Base-by-base conservation (phyloP, 1,140 invertebrate species). In the Pseudobourletiella spinata region DNA sequence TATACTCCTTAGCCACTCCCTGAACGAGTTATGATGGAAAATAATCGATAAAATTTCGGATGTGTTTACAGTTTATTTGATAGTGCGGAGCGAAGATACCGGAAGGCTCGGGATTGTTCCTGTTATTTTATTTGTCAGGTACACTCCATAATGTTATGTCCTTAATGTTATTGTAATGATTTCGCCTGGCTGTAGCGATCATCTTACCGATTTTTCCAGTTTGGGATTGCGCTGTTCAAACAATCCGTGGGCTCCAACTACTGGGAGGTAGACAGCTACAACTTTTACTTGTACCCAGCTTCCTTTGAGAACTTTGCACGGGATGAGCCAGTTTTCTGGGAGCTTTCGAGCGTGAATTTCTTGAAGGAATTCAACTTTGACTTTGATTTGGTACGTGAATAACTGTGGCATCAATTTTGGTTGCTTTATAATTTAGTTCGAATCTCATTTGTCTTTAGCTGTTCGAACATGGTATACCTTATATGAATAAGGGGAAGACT, bases 31-130 rank as follows among this genome's bases (percentile, higher is more conserved):
- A n/a, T n/a, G n/a, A n/a, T n/a, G n/a, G n/a, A n/a, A n/a, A n/a
- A n/a, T n/a, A n/a, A n/a, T n/a, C n/a, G n/a, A n/a, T n/a, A n/a
- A n/a, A n/a, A n/a, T n/a, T n/a, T n/a, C n/a, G n/a, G n/a, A n/a
- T n/a, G n/a, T n/a, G n/a, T n/a, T n/a, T 14, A 22, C 74, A 88
- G 86, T 68, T 74, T 88, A 55, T 88, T 89, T 76, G 85, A 89
- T 71, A 78, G 79, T 2, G 75, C 78, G 35, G 69, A 78, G 66
- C 79, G 83, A 20, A 75, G 85, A 44, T 89, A 88, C 72, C 48
- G 71, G 24, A 80, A 81, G 70, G 71, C 85, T 1, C 72, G 72
- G 59, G 80, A 78, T 73, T 77, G 83, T 3, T 72, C 79, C 44
- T 75, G 80, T 20, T 82, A 83, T 68, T 75, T 83, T 59, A 81